Evolutionary conservation across 1,140 invertebrate genomes (phyloP), one percentile per base, ranked within the genome.

Genomic region (Saccostrea glomerata): DNA sequence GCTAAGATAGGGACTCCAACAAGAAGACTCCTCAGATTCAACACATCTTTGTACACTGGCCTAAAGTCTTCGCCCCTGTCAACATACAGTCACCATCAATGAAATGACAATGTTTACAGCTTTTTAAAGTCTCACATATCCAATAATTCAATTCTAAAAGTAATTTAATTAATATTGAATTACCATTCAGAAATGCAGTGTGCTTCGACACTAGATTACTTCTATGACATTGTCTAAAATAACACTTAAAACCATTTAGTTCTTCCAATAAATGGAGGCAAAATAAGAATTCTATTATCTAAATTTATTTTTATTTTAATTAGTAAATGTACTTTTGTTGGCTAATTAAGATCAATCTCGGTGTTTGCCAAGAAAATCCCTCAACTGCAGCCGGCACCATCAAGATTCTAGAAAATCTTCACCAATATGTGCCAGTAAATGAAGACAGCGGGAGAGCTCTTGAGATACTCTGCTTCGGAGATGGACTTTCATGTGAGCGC

Each of bases 1-100:
- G 70, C 23, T 23, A 60, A 47, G 58, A 87, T 56, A 25, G 86
- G 82, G 0, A n/a, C n/a, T n/a, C n/a, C n/a, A n/a, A n/a, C n/a
- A n/a, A n/a, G n/a, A n/a, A n/a, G n/a, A n/a, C n/a, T n/a, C n/a
- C n/a, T n/a, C n/a, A n/a, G n/a, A n/a, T n/a, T n/a, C n/a, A n/a
- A n/a, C n/a, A n/a, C n/a, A n/a, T n/a, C n/a, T n/a, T 12, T 30
- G n/a, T 58, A 83, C n/a, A 77, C 82, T 11, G 86, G 86, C 17
- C 86, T 58, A 87, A 87, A 87, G n/a, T 87, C 63, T 83, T 87
- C 86, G 9, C 77, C 77, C 86, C 86, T 87, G 55, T 73, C 20
- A 82, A 23, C 9, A 82, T 47, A 40, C 20, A 30, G 5, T n/a
- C n/a, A 47, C 4, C 25, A 56, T 30, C 3, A 23, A 82, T 82